These are phyloP conservation scores for Ctenodactylus gundi DNA, from an alignment of 2,113 vertebrate genomes.

Conservation along the genomic window DNA sequence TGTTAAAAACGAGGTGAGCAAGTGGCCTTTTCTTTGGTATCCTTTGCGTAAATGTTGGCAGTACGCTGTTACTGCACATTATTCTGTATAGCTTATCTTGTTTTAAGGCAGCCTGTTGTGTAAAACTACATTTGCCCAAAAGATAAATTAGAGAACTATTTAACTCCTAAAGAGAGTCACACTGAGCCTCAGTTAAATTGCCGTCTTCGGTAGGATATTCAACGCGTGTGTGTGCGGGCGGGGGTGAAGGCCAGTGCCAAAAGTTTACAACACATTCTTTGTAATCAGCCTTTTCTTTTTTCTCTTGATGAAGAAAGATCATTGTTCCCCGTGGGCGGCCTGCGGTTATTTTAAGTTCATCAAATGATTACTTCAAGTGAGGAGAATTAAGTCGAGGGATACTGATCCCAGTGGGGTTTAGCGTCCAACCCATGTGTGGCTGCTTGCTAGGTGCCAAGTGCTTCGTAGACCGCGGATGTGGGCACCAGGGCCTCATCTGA, in stretches of 20 bases:
- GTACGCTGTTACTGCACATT: conserved; percentile 1
- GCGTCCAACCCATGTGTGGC: neutral
- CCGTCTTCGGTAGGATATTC: conserved; percentile 1
- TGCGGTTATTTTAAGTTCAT: conserved; percentile 27
- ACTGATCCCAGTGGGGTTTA: neutral
- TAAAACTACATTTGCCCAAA: conserved; percentile 45
- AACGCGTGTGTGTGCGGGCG: neutral
- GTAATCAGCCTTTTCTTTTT: neutral
- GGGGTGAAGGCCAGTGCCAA: conserved; percentile 2
- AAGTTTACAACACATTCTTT: conserved; percentile 51
- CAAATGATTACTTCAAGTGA: conserved; percentile 21
- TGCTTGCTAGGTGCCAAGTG: neutral
- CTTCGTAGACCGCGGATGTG: neutral
- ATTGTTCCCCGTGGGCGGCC: neutral
- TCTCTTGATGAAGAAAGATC: neutral
- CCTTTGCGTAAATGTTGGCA: conserved; percentile 38
- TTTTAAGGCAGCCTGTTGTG: conserved; percentile 13
- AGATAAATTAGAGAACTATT: conserved; percentile 45
- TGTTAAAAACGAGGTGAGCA: conserved; percentile 32
- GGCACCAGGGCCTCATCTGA: neutral
- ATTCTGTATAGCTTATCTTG: neutral
- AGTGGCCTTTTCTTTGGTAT: neutral
- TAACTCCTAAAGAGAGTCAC: conserved; percentile 18
- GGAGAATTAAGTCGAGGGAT: conserved; percentile 41
- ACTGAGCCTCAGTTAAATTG: conserved; percentile 5